Evolutionary conservation across 1,140 invertebrate species (phyloP), one percentile per base, ranked within the genome.

Genomic region (Dysdera silvatica): DNA sequence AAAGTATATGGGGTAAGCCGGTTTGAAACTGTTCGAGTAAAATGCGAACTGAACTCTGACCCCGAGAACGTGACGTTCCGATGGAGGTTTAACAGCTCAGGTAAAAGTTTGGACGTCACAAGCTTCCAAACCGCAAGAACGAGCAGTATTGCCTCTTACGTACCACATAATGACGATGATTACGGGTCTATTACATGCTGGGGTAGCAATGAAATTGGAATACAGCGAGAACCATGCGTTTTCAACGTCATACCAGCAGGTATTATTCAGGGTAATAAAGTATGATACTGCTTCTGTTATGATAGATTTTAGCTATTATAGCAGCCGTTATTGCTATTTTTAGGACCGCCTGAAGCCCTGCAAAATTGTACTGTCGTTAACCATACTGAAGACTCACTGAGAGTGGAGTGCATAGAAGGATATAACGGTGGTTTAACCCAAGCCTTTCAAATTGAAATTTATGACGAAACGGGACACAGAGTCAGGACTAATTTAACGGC

Each of bases 21-120:
- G 72, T 86, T 89, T 71, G 90, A 93, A 75, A 88, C 86, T 7
- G 84, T 91, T 14, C 81, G 83, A 35, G 76, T 94, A 59, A 82
- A 83, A 66, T 93, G 89, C 73, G 83, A 87, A 68, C 88, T 92
- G 62, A 88, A 89, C 69, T 85, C 88, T 63, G 88, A 91, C 71
- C 89, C 89, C 5, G 47, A 62, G 54, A 58, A 70, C 37, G 53
- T 69, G 8, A 66, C 65, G 14, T 68, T 68, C 45, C 45, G 61
- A 2, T 71, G 69, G 69, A 31, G 60, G 5, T 93, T 93, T 78
- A 93, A 93, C 77, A 55, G 43, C 18, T 60, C 64, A 10, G 57
- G 49, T 0, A 57, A 58, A 18, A 51, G 40, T 14, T 20, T 61
- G 18, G 59, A 62, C n/a, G 18, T 60, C 4, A 28, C 23, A 5